Evolutionary conservation across 2,113 vertebrate species (phyloP), one percentile per base, ranked within the genome.

Genomic region (Xiphorhynchus elegans): DNA sequence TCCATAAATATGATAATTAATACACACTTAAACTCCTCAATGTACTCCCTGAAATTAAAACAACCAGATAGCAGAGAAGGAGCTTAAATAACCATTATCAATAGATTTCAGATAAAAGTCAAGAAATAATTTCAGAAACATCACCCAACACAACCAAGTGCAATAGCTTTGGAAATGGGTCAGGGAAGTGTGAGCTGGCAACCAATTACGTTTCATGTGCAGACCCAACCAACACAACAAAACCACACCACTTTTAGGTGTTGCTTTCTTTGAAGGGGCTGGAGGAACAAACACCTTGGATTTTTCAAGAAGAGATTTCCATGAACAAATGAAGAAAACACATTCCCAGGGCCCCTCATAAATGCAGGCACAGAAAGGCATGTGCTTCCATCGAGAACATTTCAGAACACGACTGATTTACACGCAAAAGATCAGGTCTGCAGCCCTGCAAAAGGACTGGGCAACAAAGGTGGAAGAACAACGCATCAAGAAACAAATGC

Each of bases 91-190:
- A 95, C 93, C 79, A 82, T 92, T 70, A 90, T 87, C 95, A 67
- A 95, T 95, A 91, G 96, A 96, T 97, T 96, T 91, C 91, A 31
- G 89, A 97, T 95, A 88, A 66, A 95, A 97, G 94, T 90, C 95
- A 82, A 96, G 93, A 70, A 89, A 97, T 93, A 52, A 95, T 96
- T 96, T 93, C 90, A 70, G 72, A 67, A 84, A 93, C 87, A 97
- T 94, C 58, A 16, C 80, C 87, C 87, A 49, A 21, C 17, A 49
- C 91, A 53, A 83, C 74, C 88, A 67, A 90, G 89, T 1, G 6
- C 47, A 95, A 82, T 17, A 29, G 75, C 73, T 90, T 70, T 89
- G 68, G 91, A 59, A 92, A 55, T 20, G 76, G 85, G 63, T 60
- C 44, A 64, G 81, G 79, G 68, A 60, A 53, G 79, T 23, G 52